Base-by-base conservation (phyloP, 2,888 invertebrate species). In the Dynastes hyllus region DNA sequence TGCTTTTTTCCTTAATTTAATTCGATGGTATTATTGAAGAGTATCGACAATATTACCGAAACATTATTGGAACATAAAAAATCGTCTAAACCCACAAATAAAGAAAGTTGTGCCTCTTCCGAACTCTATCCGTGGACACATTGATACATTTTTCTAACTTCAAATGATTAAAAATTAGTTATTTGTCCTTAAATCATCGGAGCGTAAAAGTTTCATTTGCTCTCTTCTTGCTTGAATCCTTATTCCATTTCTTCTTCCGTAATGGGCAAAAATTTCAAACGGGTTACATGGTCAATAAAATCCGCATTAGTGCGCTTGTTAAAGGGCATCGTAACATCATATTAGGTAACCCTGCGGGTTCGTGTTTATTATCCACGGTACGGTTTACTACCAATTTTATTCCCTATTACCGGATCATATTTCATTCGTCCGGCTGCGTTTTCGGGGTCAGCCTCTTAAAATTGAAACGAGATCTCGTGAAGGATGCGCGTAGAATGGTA, bases 211-310 rank as follows among this genome's bases (percentile, higher is more conserved):
- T 37, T 58, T 73, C 40, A 29, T 16, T 22, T 58, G 22, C 58
- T 13, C 58, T 13, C 22, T 45, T 32, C 29, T 9, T 73, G 22
- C 8, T 61, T 40, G 53, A 50, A 16, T 22, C 40, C 45, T 37
- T 37, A 37, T 6, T 3, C 22, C 22, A 22, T 22, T 22, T 37
- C 40, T 73, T 16, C 58, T 22, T 22, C 40, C 22, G 37, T 58
- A 73, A 55, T 22, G 58, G 58, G 73, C 37, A 73, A 83, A 85
- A 86, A 86, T 86, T 86, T 86, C 85, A 85, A 85, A 84, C 84
- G 85, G 85, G 86, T 86, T 86, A 86, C 85, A 83, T 84, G 86
- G 84, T 84, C 85, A 86, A 86, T 86, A 86, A 86, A 86, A 86
- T 85, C 81, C 84, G 83, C 86, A 86, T 86, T 85, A 86, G 85